These are phyloP conservation scores for Dryas iulia DNA, from an alignment of 1,140 invertebrate species.

Conservation along the genomic window DNA sequence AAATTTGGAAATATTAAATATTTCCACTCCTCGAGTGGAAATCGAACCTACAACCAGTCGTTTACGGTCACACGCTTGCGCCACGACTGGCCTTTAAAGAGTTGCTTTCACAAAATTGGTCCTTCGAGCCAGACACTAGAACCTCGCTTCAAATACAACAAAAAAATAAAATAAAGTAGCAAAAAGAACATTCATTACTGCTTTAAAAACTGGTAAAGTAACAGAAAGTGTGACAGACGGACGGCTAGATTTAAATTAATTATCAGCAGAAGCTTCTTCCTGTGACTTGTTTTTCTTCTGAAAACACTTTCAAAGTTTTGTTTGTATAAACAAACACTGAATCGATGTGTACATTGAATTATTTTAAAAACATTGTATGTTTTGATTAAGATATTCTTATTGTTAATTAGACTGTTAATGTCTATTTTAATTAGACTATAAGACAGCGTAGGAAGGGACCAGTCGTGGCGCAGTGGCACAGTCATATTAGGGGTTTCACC, in stretches of 20 bases:
- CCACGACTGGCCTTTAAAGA: background rate
- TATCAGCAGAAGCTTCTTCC: conserved; percentile 14
- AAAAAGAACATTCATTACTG: conserved; percentile 25
- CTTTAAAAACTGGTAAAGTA: conserved; percentile 16
- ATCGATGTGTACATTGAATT: background rate
- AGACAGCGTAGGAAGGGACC: too few relatives aligned
- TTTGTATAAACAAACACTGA: conserved; percentile 13
- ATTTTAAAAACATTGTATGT: too few relatives aligned
- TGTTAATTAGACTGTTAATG: too few relatives aligned
- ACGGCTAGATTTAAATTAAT: conserved; percentile 27
- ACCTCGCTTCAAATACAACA: conserved; percentile 9
- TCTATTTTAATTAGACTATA: too few relatives aligned
- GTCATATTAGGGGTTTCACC: too few relatives aligned
- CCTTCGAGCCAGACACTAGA: background rate
- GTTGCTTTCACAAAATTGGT: conserved; percentile 5
- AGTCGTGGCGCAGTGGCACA: too few relatives aligned
- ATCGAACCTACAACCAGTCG: too few relatives aligned
- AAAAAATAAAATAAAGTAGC: conserved; percentile 1
- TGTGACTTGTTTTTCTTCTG: conserved; percentile 16
- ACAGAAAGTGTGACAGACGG: conserved; percentile 21
- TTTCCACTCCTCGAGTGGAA: too few relatives aligned
- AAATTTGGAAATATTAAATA: too few relatives aligned
- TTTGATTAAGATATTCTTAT: too few relatives aligned
- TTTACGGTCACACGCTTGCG: too few relatives aligned
- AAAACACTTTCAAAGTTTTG: conserved; percentile 5